Evolutionary conservation across 2,113 vertebrate genomes (phyloP).

Genomic region (Eurystomus gularis): DNA sequence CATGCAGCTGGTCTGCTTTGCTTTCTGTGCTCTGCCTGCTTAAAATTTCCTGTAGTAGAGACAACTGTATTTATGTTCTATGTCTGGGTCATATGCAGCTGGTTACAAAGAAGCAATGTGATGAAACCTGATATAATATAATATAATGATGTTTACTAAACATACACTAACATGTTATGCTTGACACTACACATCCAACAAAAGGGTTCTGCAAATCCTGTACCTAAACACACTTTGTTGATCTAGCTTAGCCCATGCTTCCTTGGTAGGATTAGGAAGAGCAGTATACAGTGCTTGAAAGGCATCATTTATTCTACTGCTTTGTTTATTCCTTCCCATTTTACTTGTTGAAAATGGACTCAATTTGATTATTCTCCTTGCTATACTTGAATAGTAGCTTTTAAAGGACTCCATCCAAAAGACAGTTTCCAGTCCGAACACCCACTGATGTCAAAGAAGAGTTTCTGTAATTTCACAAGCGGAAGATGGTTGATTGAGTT

Average conservation of each 20-base stretch:
- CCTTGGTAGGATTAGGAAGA: not conserved
- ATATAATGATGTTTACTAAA: not conserved
- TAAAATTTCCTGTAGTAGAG: not conserved
- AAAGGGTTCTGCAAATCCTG: not conserved
- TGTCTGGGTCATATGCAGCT: not conserved
- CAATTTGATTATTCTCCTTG: not conserved
- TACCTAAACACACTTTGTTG: not conserved
- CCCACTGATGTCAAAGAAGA: not conserved
- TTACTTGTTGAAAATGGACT: not conserved
- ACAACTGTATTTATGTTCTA: not conserved
- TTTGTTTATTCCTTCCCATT: not conserved
- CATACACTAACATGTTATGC: not conserved
- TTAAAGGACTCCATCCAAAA: not conserved
- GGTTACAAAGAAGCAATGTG: not conserved
- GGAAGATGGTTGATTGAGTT: not conserved
- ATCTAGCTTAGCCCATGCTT: not conserved
- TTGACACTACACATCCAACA: not conserved
- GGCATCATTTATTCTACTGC: not conserved
- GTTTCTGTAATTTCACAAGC: not conserved
- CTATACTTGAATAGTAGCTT: not conserved
- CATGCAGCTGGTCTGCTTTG: not conserved
- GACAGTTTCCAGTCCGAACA: not conserved
- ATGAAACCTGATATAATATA: not conserved
- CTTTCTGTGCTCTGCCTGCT: not conserved
- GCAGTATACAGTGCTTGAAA: not conserved